Base-by-base conservation (phyloP, 1,140 invertebrate genomes). In the Dolichoris vasculosae region DNA sequence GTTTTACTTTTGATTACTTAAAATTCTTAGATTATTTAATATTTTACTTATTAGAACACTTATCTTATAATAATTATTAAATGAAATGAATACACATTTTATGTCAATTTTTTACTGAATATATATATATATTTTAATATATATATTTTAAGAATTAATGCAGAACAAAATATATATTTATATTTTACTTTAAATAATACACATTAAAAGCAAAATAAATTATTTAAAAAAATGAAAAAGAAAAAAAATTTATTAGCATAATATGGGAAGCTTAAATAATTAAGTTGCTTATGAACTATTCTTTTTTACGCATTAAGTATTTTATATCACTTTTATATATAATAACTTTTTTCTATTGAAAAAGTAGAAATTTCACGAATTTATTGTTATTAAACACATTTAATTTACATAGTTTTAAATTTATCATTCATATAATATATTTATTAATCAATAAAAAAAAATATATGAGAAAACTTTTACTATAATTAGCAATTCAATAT, bases 271-370 rank as follows among this genome's bases (percentile, higher is more conserved):
- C 23, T 35, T 11, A 3, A 51, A 23, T 76, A 80, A 80, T 23
- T 23, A 46, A 13, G 15, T 83, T 75, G 67, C 82, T 38, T 48
- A 64, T 64, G 9, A 86, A 90, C 88, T 90, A 90, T 30, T 90
- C 89, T 86, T 87, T 55, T 71, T 69, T 89, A 91, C 90, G 88
- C 48, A 43, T 87, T 86, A 69, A 87, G 35, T 51, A 73, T 83
- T 35, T 23, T 82, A 64, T 51, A 87, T 78, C n/a, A n/a, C n/a
- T n/a, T n/a, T n/a, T n/a, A n/a, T n/a, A n/a, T n/a, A n/a, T n/a
- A n/a, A n/a, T n/a, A n/a, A n/a, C n/a, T n/a, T n/a, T n/a, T n/a
- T n/a, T n/a, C n/a, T n/a, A n/a, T n/a, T n/a, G n/a, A n/a, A n/a
- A n/a, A n/a, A n/a, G n/a, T n/a, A n/a, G n/a, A n/a, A n/a, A n/a